Evolutionary conservation across 2,797 vertebrate species (phyloP).

Genomic region (Aselliscus stoliczkanus): DNA sequence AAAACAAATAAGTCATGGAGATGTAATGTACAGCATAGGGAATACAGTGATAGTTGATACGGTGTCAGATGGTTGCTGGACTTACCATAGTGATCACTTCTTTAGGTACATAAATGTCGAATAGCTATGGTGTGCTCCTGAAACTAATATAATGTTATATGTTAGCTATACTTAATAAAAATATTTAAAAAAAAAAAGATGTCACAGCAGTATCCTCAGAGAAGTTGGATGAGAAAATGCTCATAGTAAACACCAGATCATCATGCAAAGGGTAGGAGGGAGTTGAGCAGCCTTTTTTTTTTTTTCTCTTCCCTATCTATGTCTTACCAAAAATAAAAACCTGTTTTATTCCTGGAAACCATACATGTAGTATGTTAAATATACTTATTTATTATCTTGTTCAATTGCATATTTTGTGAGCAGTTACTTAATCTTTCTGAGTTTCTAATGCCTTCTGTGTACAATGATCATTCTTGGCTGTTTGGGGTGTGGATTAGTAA

Average conservation of each 20-base stretch:
- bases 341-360: neutral
- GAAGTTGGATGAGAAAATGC: neutral
- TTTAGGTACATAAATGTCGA: too few relatives aligned
- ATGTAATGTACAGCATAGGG: too few relatives aligned
- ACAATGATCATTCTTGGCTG: neutral
- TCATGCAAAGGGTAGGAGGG: neutral
- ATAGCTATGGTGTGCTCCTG: too few relatives aligned
- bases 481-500: neutral
- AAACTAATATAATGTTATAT: too few relatives aligned
- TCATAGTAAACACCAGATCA: neutral
- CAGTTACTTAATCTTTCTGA: neutral
- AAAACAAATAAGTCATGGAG: too few relatives aligned
- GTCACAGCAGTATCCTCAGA: neutral
- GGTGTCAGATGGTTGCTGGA: too few relatives aligned
- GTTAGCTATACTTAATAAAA: too few relatives aligned
- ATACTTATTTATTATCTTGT: neutral
- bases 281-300: neutral
- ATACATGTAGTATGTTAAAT: neutral
- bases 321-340: neutral
- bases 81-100: too few relatives aligned
- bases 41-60: too few relatives aligned
- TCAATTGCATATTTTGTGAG: neutral
- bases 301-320: neutral
- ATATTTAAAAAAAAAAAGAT: too few relatives aligned
- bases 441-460: neutral